phyloP scores from a whole-genome alignment of 2,113 vertebrate species.

The Hippotragus niger region DNA sequence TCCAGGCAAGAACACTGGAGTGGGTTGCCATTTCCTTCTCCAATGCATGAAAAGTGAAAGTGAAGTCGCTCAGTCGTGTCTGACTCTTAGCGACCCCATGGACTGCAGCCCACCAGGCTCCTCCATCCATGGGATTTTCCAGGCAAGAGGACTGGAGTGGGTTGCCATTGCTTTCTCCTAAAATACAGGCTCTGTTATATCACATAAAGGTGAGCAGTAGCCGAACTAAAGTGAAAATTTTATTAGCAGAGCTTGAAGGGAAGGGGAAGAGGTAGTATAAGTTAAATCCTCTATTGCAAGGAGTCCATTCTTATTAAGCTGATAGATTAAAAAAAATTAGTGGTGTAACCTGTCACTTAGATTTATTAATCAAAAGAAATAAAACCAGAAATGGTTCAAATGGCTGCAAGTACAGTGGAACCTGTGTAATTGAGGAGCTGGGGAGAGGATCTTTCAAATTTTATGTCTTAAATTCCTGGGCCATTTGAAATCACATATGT shows the following conservation, averaged over 20 bases:
- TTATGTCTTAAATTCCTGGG: neutral
- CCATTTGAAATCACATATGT: slow-evolving; percentile 1
- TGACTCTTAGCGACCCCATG: too few relatives aligned
- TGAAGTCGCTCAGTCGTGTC: too few relatives aligned
- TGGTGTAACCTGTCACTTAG: neutral
- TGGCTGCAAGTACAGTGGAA: neutral
- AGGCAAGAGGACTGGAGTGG: too few relatives aligned
- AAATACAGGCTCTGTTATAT: neutral
- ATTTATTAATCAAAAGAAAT: neutral
- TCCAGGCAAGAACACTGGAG: too few relatives aligned
- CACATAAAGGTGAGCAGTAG: neutral
- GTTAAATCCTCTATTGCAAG: neutral
- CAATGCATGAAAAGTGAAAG: too few relatives aligned
- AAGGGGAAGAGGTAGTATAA: neutral
- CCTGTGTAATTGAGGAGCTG: neutral
- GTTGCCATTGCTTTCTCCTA: neutral
- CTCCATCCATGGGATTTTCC: too few relatives aligned
- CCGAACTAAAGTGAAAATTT: neutral
- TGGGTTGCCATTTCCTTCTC: too few relatives aligned
- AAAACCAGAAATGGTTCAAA: neutral
- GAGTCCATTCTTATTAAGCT: neutral
- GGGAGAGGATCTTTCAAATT: neutral
- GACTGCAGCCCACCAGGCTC: too few relatives aligned
- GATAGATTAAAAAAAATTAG: neutral
- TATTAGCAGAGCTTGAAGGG: neutral